Conservation (phyloP, 2,113 vertebrate genomes). For the Colinus virginianus region DNA sequence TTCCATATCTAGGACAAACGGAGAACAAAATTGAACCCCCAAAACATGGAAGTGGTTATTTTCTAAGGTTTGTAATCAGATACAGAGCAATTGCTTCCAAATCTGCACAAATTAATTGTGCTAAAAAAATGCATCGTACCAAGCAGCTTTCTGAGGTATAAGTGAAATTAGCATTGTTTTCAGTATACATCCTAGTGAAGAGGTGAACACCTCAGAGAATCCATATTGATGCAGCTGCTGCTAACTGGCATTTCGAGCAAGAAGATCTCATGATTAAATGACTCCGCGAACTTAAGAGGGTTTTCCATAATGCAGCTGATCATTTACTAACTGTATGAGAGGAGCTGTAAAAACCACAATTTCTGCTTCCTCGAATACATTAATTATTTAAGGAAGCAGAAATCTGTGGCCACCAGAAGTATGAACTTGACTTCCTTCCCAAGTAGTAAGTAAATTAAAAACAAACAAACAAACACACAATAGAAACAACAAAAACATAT, state of each 20-base stretch:
- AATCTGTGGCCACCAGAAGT: not conserved
- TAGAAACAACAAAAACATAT: not conserved
- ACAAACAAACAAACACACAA: not conserved
- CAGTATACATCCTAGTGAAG: constrained; percentile 1
- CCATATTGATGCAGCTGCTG: not conserved
- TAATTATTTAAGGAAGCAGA: not conserved
- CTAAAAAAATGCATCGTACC: not conserved
- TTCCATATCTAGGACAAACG: constrained; percentile 3
- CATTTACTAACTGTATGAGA: not conserved
- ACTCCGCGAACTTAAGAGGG: not conserved
- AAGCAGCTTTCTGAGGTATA: not conserved
- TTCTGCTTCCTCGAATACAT: not conserved
- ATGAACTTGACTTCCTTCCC: not conserved
- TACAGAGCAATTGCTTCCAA: not conserved
- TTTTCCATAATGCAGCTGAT: not conserved
- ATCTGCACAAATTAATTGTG: not conserved
- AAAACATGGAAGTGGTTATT: not conserved
- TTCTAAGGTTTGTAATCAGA: constrained; percentile 11
- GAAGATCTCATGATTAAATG: not conserved
- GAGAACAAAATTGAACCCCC: not conserved
- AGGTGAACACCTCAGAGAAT: not conserved
- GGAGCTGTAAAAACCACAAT: not conserved
- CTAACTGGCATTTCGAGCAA: not conserved
- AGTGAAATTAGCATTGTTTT: not conserved
- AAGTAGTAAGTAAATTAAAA: not conserved